phyloP scores from a whole-genome alignment of 2,888 invertebrate species.

The Hypsopygia costalis region DNA sequence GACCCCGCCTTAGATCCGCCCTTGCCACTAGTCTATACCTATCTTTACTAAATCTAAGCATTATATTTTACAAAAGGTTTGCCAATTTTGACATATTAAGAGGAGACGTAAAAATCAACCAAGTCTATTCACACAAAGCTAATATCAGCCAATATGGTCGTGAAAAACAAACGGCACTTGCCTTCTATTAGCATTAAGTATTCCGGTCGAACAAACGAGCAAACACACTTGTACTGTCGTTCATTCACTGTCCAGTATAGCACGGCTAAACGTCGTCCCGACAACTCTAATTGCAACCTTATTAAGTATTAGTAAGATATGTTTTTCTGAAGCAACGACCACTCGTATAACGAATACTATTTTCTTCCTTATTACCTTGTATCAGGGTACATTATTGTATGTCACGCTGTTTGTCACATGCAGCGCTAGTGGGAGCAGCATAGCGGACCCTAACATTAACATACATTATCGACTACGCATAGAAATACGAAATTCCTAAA shows the following conservation, averaged over 20 bases:
- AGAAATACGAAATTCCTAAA: slow-evolving; percentile 7
- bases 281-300: not conserved
- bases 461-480: slow-evolving; percentile 12
- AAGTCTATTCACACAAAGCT: not conserved
- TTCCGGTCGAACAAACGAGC: slow-evolving; percentile 4
- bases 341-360: not conserved
- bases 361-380: not conserved
- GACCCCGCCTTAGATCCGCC: too few relatives aligned
- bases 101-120: not conserved
- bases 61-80: too few relatives aligned
- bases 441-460: slow-evolving; percentile 13
- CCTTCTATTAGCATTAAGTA: slow-evolving; percentile 5
- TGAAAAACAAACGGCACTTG: slow-evolving; percentile 7
- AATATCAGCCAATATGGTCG: not conserved
- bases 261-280: not conserved
- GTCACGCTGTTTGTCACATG: not conserved
- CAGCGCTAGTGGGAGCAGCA: slow-evolving; percentile 1
- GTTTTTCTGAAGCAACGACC: not conserved
- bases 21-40: too few relatives aligned
- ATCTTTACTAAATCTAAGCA: too few relatives aligned
- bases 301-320: not conserved
- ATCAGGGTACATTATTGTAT: not conserved
- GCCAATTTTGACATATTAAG: too few relatives aligned
- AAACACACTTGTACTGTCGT: slow-evolving; percentile 1
- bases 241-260: slow-evolving; percentile 2